Base-by-base conservation (phyloP, 2,888 invertebrate genomes). In the Stenolophus ochropezus region DNA sequence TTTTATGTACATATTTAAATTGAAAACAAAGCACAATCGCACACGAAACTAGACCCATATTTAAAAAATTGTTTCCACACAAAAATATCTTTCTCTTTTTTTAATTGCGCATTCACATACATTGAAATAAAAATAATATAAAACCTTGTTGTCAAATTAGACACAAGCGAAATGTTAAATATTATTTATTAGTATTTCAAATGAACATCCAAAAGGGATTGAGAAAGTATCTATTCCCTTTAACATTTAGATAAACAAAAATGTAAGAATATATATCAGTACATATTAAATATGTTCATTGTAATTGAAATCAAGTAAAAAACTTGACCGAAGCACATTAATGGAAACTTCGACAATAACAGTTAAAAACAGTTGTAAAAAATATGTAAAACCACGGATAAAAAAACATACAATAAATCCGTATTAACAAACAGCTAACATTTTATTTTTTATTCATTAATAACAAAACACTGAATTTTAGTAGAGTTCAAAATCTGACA, bases 171-270 rank as follows among this genome's bases (percentile, higher is more conserved):
- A 69, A 69, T 69, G 65, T 69, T 69, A 69, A 69, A 69, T 69
- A 69, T 69, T 69, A 69, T 69, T 69, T 69, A 69, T 69, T 69
- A 69, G 65, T 69, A 69, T 69, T 69, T 69, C 65, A 69, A 69
- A 69, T 69, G 65, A 69, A 69, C 65, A 69, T 69, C 65, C 33
- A 69, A 69, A 11, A 69, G 65, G 65, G 65, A 69, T 2, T 69
- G 65, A 69, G 65, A 69, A 69, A 69, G 65, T 69, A 69, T 69
- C 65, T 69, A 69, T 69, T 56, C 65, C 65, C 65, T 69, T 42
- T 69, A 69, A 69, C 65, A 69, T 33, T 69, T 69, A 69, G 65
- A 69, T 69, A 69, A 69, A 69, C 33, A 69, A 69, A 69, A 69
- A 69, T 69, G 27, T 69, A 69, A 69, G 65, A 69, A 69, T 69